Evolutionary conservation across 2,113 vertebrate genomes (phyloP).

Genomic region (Oxyruncus cristatus): DNA sequence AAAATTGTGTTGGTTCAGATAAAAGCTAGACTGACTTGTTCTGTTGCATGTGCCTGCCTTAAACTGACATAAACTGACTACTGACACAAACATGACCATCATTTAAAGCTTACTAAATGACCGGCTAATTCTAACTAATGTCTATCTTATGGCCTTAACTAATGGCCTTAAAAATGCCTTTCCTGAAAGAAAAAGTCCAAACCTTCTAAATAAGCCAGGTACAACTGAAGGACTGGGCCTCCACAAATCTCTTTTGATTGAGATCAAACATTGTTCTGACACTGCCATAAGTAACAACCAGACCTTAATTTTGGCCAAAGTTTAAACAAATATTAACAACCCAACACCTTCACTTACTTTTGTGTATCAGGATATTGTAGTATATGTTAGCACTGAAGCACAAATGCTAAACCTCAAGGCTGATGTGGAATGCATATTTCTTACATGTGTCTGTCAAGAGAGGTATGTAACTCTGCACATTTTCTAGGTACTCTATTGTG

Average conservation of each 20-base stretch:
- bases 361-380: background rate
- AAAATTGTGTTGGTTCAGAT: conserved; percentile 51
- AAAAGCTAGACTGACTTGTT: conserved; percentile 58
- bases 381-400: background rate
- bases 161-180: background rate
- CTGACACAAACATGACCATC: conserved; percentile 14
- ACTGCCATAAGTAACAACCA: background rate
- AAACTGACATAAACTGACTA: background rate
- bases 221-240: background rate
- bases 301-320: background rate
- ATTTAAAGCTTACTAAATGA: conserved; percentile 8
- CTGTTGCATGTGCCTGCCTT: background rate
- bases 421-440: background rate
- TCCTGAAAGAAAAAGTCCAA: background rate
- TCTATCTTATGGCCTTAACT: background rate
- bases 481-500: background rate
- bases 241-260: background rate
- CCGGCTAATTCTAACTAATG: background rate
- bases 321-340: background rate
- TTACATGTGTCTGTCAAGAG: background rate
- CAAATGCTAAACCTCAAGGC: background rate
- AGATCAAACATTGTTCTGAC: background rate
- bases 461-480: background rate
- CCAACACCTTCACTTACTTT: background rate
- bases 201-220: background rate